Evolutionary conservation across 23 tunicate species (phyloP).

Genomic region (Oikopleura albicans): DNA sequence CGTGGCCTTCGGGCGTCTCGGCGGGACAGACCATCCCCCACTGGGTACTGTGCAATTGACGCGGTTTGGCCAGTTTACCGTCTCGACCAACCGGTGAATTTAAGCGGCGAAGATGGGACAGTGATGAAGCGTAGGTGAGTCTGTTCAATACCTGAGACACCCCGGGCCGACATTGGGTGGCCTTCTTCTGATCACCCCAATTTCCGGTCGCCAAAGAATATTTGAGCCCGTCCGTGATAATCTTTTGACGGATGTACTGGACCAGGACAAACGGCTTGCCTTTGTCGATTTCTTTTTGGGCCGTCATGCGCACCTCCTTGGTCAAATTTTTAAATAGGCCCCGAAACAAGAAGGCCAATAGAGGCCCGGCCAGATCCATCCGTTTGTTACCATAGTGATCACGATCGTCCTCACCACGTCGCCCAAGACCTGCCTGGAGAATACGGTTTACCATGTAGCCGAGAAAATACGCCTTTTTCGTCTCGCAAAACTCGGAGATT

Average conservation of each 20-base stretch:
- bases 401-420: conserved; percentile 86
- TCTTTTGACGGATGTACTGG: conserved; percentile 57
- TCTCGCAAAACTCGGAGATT: conserved; percentile 94
- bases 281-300: conserved; percentile 87
- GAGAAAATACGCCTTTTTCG: conserved; percentile 93
- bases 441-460: conserved; percentile 96
- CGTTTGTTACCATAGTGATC: conserved; percentile 99
- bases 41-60: conserved; percentile 71
- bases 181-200: conserved; percentile 99
- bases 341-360: conserved; percentile 83
- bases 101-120: conserved; percentile 79
- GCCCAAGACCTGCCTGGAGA: conserved; percentile 78
- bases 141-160: conserved; percentile 92
- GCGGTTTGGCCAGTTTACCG: conserved; percentile 94
- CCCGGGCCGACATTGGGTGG: conserved; percentile 94
- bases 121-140: conserved; percentile 82
- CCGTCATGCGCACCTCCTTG: conserved; percentile 91
- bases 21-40: conserved; percentile 99
- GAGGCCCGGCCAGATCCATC: conserved; percentile 84
- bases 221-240: conserved; percentile 87
- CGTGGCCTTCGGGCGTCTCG: conserved; percentile 99
- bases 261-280: conserved; percentile 84
- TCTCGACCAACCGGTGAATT: conserved; percentile 96
- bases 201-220: conserved; percentile 98
- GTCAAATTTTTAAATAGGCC: conserved; percentile 73